A percentile compares a stretch with the other conserved stretches of the same genome.
Evolutionary conservation across 2,888 invertebrate species (phyloP).

Genomic region (Pristionchus exspectatus): DNA sequence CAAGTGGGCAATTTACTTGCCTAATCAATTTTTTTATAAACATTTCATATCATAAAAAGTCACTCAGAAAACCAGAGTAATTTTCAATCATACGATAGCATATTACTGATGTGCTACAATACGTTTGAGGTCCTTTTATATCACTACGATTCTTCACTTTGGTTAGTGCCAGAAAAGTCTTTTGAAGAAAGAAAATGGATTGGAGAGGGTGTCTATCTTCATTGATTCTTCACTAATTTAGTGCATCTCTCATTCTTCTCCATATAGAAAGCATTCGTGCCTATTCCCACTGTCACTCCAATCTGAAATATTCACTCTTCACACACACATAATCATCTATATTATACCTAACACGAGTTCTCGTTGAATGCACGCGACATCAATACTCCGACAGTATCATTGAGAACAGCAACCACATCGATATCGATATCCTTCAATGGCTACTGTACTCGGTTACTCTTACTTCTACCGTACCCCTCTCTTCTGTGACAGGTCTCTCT

Average conservation of each 20-base stretch:
- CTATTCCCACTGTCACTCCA: slow-evolving; percentile 87
- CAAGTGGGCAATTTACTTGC: too few species aligned
- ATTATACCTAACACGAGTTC: slow-evolving; percentile 74
- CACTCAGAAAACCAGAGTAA: too few species aligned
- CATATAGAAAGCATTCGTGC: slow-evolving; percentile 82
- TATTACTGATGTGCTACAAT: too few species aligned
- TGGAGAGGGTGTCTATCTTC: too few species aligned
- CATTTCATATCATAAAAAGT: too few species aligned
- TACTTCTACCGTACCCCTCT: slow-evolving; percentile 66
- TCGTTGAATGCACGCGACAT: slow-evolving; percentile 99
- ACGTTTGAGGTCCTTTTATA: too few species aligned
- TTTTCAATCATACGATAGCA: too few species aligned
- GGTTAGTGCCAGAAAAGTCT: too few species aligned
- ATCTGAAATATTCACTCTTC: slow-evolving; percentile 79
- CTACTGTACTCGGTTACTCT: neutral
- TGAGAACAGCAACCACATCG: slow-evolving; percentile 93
- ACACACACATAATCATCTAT: neutral
- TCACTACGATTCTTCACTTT: too few species aligned
- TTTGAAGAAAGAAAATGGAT: too few species aligned
- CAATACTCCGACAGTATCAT: slow-evolving; percentile 96
- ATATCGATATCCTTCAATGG: slow-evolving; percentile 87
- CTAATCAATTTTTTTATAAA: too few species aligned
- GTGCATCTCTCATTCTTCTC: slow-evolving; percentile 79
- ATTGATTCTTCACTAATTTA: slow-evolving; percentile 70
- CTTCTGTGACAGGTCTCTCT: slow-evolving; percentile 80